A percentile compares a stretch with the other conserved stretches of the same genome.
Evolutionary conservation across 92 coral and sea anemone species (phyloP).

Genomic region (Muricea muricata): DNA sequence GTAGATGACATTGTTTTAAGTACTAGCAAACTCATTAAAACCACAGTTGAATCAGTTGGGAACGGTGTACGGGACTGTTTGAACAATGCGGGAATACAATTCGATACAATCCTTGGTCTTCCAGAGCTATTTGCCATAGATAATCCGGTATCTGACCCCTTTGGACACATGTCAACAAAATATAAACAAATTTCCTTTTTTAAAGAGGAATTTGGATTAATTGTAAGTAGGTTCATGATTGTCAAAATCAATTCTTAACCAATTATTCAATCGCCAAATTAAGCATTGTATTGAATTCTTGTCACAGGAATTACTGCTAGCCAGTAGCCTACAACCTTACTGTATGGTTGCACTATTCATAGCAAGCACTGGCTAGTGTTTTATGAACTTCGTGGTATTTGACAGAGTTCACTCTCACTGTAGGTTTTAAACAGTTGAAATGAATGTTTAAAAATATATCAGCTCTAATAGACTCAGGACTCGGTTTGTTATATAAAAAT

Average conservation of each 20-base stretch:
- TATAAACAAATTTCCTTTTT: conserved; percentile 12
- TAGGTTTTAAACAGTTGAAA: too few species aligned
- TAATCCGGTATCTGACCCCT: conserved; percentile 1
- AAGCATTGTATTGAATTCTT: neutral
- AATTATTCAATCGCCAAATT: neutral
- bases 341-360: too few species aligned
- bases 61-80: conserved; percentile 7
- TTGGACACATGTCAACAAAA: conserved; percentile 13
- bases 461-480: too few species aligned
- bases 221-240: too few species aligned
- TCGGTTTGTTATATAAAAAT: too few species aligned
- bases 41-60: conserved; percentile 34
- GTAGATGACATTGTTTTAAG: conserved; percentile 62
- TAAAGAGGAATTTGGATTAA: conserved; percentile 20
- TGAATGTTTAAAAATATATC: too few species aligned
- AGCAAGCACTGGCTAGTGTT: too few species aligned
- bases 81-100: conserved; percentile 2
- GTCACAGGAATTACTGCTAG: neutral
- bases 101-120: conserved; percentile 3
- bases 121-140: neutral
- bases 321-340: too few species aligned
- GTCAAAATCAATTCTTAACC: too few species aligned
- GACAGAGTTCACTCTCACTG: too few species aligned
- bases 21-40: conserved; percentile 55
- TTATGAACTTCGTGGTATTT: too few species aligned